Percentiles rank a stretch among this genome's conserved stretches.
phyloP scores from a whole-genome alignment of 2,113 vertebrate species.

The Phocoena phocoena region DNA sequence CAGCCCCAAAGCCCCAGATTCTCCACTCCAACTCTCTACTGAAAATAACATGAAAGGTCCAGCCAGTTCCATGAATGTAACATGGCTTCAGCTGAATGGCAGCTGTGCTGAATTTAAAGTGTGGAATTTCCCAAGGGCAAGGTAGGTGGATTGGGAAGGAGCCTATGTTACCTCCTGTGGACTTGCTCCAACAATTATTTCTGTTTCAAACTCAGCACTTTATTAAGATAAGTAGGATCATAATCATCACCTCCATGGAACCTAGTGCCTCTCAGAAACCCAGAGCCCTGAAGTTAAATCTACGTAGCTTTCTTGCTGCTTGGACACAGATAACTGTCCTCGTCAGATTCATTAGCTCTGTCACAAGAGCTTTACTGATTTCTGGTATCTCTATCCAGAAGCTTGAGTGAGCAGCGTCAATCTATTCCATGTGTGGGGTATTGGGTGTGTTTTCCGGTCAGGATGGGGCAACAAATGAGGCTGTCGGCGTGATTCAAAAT shows the following conservation, averaged over 20 bases:
- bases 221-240: conserved; percentile 4
- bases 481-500: conserved; percentile 32
- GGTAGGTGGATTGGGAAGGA: neutral
- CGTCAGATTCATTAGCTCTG: conserved; percentile 25
- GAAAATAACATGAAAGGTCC: neutral
- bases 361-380: conserved; percentile 40
- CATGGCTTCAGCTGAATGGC: neutral
- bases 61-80: neutral
- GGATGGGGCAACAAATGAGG: neutral
- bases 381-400: neutral
- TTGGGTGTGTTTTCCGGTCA: conserved; percentile 32
- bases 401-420: neutral
- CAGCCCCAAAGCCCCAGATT: neutral
- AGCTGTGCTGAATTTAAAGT: conserved; percentile 27
- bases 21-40: neutral
- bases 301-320: neutral
- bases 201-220: conserved; percentile 26
- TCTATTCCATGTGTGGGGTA: conserved; percentile 51
- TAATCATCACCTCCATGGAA: neutral
- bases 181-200: conserved; percentile 14
- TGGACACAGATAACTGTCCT: neutral
- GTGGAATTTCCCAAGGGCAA: conserved; percentile 36
- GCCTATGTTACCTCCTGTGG: neutral
- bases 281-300: conserved; percentile 49
- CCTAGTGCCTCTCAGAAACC: conserved; percentile 1